Conservation (phyloP, 2,888 invertebrate genomes). For the Andrena bicolor region DNA sequence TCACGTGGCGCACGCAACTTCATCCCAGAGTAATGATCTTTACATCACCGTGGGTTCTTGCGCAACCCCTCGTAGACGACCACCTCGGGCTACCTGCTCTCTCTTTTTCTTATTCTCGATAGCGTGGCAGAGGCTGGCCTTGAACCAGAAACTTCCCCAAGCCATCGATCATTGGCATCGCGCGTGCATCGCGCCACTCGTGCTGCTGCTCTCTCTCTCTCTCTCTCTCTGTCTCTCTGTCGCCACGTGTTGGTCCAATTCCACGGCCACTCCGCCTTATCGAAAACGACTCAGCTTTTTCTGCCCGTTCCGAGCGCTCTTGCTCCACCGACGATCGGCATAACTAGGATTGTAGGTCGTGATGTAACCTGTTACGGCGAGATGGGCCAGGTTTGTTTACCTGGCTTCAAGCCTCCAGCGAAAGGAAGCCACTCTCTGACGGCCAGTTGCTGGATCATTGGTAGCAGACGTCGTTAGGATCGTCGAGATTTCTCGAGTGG, state of each 20-base stretch:
- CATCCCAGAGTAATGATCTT: constrained; percentile 54
- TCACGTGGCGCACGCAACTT: constrained; percentile 38
- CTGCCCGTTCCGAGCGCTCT: background rate
- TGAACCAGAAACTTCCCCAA: constrained; percentile 63
- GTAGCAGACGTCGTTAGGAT: background rate
- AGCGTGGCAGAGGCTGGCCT: constrained; percentile 50
- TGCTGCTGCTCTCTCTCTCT: background rate
- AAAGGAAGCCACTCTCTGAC: background rate
- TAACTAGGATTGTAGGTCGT: background rate
- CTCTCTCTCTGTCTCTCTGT: background rate
- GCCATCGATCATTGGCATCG: constrained; percentile 57
- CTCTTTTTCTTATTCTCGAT: constrained; percentile 44
- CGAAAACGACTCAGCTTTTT: background rate
- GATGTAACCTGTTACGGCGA: constrained; percentile 1
- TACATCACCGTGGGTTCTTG: constrained; percentile 56
- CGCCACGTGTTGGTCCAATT: constrained; percentile 28
- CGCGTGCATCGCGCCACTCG: constrained; percentile 20
- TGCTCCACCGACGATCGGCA: background rate
- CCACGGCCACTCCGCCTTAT: background rate
- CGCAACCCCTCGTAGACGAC: constrained; percentile 32
- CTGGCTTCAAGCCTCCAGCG: background rate
- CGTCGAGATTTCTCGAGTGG: background rate
- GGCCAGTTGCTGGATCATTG: background rate
- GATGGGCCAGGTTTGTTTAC: background rate
- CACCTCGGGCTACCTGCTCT: constrained; percentile 18